A percentile compares a stretch with the other conserved stretches of the same genome.
These are phyloP conservation scores for Mamestra configurata DNA, from an alignment of 1,140 invertebrate species.

Conservation along the genomic window DNA sequence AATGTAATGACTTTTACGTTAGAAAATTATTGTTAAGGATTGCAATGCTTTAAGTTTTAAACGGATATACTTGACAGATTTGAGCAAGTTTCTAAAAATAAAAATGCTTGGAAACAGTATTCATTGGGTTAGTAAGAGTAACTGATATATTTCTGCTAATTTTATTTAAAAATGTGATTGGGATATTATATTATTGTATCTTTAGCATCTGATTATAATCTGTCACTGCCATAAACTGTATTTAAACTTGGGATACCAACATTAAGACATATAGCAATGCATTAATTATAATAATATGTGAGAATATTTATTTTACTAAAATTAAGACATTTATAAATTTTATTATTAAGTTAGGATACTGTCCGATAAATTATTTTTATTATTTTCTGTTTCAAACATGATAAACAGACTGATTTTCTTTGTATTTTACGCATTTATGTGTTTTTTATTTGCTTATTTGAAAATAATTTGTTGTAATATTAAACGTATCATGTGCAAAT, in stretches of 20 bases:
- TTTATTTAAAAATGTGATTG: neutral
- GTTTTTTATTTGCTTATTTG: neutral
- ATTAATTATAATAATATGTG: neutral
- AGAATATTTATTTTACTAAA: conserved; percentile 9
- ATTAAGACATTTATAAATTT: neutral
- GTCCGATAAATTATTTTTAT: conserved; percentile 10
- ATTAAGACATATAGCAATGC: conserved; percentile 2
- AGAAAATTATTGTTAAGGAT: neutral
- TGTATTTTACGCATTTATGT: conserved; percentile 34
- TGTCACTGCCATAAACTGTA: conserved; percentile 1
- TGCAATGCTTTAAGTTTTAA: conserved; percentile 26
- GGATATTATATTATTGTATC: neutral
- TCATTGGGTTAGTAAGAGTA: neutral
- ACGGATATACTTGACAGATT: conserved; percentile 3
- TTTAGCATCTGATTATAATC: neutral
- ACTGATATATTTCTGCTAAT: neutral
- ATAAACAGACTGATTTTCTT: conserved; percentile 36
- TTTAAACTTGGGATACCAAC: conserved; percentile 3
- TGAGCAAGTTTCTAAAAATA: neutral
- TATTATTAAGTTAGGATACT: conserved; percentile 19
- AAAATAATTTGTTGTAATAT: neutral
- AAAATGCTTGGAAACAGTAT: conserved; percentile 21
- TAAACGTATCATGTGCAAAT: neutral
- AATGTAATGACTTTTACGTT: neutral
- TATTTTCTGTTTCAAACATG: conserved; percentile 25